phyloP scores from a whole-genome alignment of 2,113 vertebrate species.

The Colossoma macropomum region DNA sequence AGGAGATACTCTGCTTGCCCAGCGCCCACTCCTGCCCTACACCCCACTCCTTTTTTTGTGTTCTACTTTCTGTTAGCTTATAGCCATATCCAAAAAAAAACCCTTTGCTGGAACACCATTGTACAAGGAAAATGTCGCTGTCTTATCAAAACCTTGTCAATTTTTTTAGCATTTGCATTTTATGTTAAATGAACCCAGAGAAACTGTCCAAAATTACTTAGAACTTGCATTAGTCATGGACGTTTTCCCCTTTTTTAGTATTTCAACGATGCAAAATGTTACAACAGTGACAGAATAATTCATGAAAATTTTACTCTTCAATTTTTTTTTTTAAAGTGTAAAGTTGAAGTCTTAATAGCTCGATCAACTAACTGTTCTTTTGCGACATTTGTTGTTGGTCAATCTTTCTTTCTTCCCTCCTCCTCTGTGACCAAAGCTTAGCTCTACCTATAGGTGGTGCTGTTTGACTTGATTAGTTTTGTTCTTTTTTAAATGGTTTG shows the following conservation, averaged over 20 bases:
- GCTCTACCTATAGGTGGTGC: slow-evolving; percentile 79
- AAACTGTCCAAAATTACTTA: neutral
- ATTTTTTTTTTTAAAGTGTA: slow-evolving; percentile 12
- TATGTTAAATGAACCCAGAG: neutral
- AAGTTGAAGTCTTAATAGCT: slow-evolving; percentile 30
- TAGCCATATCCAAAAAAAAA: neutral
- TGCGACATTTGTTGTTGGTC: neutral
- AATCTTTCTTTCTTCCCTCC: slow-evolving; percentile 2
- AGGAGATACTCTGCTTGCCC: neutral
- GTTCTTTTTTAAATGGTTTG: slow-evolving; percentile 54
- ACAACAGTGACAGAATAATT: neutral
- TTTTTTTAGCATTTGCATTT: neutral
- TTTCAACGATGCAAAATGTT: too few species aligned
- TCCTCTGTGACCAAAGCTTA: slow-evolving; percentile 80
- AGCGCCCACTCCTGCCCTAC: neutral
- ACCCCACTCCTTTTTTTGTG: neutral
- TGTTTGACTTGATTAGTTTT: slow-evolving; percentile 72
- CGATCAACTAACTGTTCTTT: slow-evolving; percentile 5
- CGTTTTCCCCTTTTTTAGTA: too few species aligned
- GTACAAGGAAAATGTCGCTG: slow-evolving; percentile 2
- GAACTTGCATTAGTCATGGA: too few species aligned
- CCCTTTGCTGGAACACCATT: slow-evolving; percentile 19
- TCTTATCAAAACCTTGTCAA: too few species aligned
- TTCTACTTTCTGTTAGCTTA: neutral
- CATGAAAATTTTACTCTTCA: neutral